Evolutionary conservation across 2,113 vertebrate genomes (phyloP).

Genomic region (Phainopepla nitens): DNA sequence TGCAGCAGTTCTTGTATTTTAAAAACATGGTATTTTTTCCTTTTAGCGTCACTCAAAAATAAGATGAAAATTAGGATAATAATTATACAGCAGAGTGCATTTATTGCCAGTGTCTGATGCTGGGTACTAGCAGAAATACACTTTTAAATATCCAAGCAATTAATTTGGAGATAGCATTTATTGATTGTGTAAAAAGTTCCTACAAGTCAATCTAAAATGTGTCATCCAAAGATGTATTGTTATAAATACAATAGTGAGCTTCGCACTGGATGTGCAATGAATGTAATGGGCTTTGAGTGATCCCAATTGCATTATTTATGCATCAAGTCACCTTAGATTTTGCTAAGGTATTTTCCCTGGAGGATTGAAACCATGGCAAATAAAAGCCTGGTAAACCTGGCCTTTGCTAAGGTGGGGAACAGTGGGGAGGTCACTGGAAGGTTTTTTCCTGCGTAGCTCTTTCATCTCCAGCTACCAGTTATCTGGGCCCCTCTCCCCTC

Average conservation of each 20-base stretch:
- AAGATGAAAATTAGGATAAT: slow-evolving; percentile 4
- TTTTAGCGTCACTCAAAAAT: slow-evolving; percentile 7
- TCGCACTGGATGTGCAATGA: not conserved
- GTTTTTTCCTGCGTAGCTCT: not conserved
- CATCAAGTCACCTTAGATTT: slow-evolving; percentile 65
- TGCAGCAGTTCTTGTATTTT: not conserved
- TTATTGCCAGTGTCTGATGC: not conserved
- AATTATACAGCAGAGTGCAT: slow-evolving; percentile 3
- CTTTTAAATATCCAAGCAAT: slow-evolving; percentile 24
- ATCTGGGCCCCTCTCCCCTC: not conserved
- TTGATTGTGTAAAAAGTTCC: slow-evolving; percentile 38
- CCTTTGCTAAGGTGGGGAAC: not conserved
- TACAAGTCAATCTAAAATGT: slow-evolving; percentile 29
- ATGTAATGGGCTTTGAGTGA: not conserved
- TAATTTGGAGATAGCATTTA: slow-evolving; percentile 47
- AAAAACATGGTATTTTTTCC: not conserved
- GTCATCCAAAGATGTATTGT: slow-evolving; percentile 20
- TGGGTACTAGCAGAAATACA: slow-evolving; percentile 4
- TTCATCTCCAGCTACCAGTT: not conserved
- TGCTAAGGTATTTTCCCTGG: slow-evolving; percentile 48
- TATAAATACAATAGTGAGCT: slow-evolving; percentile 22
- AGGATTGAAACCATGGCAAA: slow-evolving; percentile 38
- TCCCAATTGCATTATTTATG: slow-evolving; percentile 53
- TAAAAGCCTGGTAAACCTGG: not conserved
- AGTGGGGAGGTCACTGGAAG: not conserved